phyloP scores from a whole-genome alignment of 1,140 invertebrate genomes.

The Teleogryllus occipitalis region DNA sequence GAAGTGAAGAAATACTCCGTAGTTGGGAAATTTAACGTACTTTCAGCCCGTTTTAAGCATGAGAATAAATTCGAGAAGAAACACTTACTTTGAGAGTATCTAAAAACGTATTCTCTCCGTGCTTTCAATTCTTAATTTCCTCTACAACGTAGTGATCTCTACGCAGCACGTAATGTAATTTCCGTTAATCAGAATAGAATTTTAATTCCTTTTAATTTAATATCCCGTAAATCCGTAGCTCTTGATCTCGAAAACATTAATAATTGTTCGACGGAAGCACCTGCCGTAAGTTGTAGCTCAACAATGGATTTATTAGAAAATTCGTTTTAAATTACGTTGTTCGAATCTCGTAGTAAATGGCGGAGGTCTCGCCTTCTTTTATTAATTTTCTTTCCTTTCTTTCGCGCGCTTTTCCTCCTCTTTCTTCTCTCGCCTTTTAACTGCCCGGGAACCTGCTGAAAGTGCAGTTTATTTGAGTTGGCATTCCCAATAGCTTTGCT shows the following conservation, averaged over 20 bases:
- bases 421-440: background rate
- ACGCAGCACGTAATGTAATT: no score
- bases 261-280: background rate
- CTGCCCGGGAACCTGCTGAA: background rate
- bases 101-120: no score
- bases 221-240: background rate
- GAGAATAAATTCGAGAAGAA: no score
- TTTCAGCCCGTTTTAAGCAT: no score
- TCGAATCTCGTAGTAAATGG: background rate
- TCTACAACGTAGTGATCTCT: no score
- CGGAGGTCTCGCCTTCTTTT: background rate
- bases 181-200: no score
- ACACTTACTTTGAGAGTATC: no score
- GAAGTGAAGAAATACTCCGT: no score
- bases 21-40: no score
- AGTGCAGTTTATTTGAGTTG: background rate
- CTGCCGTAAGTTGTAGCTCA: background rate
- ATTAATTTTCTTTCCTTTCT: background rate
- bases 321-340: conserved; percentile 1
- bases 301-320: background rate
- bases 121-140: no score
- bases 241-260: background rate
- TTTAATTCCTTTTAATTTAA: background rate
- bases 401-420: background rate
- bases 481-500: conserved; percentile 3